A percentile compares a stretch with the other conserved stretches of the same genome.
These are phyloP conservation scores for Alcedo atthis DNA, from an alignment of 2,797 vertebrate species.

Conservation along the genomic window DNA sequence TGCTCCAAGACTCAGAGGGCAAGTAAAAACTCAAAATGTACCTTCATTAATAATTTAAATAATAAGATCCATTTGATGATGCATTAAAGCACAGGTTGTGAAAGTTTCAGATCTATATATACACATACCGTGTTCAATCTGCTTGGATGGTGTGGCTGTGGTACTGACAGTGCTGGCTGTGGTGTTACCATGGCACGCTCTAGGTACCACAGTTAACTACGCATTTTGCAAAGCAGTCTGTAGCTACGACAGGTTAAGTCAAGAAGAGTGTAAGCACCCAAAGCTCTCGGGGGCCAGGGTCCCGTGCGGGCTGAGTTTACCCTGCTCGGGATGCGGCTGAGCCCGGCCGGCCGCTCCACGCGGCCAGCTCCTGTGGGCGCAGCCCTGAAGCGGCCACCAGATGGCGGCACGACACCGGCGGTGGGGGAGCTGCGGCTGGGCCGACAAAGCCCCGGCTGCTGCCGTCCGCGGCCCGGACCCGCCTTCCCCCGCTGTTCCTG, in stretches of 20 bases:
- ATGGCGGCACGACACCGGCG: background rate
- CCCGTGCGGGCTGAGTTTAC: no score
- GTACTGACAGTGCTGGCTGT: rapidly evolving
- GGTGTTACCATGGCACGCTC: no score
- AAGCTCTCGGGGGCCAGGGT: no score
- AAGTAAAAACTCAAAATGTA: background rate
- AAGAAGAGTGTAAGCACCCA: no score
- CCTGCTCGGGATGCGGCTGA: background rate
- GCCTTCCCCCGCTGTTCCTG: background rate
- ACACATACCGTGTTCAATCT: background rate
- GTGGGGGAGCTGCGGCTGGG: background rate
- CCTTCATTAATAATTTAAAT: background rate
- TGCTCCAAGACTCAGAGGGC: background rate
- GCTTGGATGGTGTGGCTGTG: no score
- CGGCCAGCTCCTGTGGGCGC: background rate
- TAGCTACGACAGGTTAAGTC: rapidly evolving
- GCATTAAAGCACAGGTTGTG: background rate
- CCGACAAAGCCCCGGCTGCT: background rate
- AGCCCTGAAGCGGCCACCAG: background rate
- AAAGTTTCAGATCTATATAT: background rate
- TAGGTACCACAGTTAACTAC: background rate
- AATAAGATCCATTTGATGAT: background rate
- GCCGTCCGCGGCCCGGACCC: background rate
- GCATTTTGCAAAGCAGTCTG: background rate
- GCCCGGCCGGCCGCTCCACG: background rate